Evolutionary conservation across 2,797 vertebrate species (phyloP).

Genomic region (Sternarchorhynchus goeldii): DNA sequence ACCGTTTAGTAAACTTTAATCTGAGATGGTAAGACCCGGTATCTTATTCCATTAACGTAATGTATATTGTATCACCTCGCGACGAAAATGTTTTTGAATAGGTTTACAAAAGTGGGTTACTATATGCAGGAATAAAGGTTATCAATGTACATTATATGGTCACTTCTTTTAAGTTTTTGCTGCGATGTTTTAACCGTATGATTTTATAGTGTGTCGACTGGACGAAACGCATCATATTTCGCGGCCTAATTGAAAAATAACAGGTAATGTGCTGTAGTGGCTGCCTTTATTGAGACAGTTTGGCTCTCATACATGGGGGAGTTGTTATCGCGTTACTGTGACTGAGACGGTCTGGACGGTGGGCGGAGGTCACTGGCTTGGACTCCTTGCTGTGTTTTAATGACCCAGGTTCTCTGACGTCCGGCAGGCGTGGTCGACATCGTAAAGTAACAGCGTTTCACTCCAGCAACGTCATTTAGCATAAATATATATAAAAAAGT

Average conservation of each 20-base stretch:
- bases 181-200: not conserved
- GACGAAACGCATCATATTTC: not conserved
- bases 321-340: too few species aligned
- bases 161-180: too few species aligned
- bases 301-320: too few species aligned
- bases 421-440: constrained; percentile 27
- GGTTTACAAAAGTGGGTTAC: not conserved
- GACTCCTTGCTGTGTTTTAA: not conserved
- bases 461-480: not conserved
- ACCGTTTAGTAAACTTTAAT: too few species aligned
- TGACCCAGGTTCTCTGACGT: constrained; percentile 37
- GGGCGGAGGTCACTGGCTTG: not conserved
- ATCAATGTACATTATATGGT: too few species aligned
- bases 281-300: constrained; percentile 1
- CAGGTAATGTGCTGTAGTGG: not conserved
- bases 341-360: too few species aligned
- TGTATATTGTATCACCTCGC: too few species aligned
- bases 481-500: not conserved
- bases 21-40: too few species aligned
- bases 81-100: not conserved
- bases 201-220: not conserved
- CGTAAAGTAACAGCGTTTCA: not conserved
- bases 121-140: too few species aligned
- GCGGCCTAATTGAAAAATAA: constrained; percentile 7
- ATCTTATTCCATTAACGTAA: not conserved